Evolutionary conservation across 2,113 vertebrate species (phyloP).

Genomic region (Gallinago jamesoni): DNA sequence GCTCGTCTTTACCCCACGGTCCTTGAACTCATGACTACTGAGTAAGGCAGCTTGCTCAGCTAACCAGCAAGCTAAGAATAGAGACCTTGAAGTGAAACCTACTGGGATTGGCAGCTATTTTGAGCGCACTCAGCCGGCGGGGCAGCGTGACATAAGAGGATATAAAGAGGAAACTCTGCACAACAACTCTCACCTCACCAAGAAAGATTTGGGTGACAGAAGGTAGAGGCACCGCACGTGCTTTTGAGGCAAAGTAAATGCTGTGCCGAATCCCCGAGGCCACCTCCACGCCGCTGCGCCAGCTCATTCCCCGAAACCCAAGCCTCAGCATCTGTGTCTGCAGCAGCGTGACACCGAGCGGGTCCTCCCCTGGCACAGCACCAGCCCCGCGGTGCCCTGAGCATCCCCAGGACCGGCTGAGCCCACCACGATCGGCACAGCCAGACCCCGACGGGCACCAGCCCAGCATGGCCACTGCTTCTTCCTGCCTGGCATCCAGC

Average conservation of each 20-base stretch:
- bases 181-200: constrained; percentile 56
- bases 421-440: accelerated
- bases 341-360: accelerated
- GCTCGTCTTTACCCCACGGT: neutral
- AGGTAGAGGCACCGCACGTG: neutral
- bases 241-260: neutral
- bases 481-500: accelerated
- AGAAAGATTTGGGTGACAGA: neutral
- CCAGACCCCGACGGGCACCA: neutral
- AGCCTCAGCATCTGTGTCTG: accelerated
- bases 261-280: accelerated
- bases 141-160: constrained; percentile 65
- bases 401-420: neutral
- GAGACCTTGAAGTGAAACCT: constrained; percentile 64
- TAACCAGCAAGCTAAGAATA: constrained; percentile 64
- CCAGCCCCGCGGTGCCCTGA: accelerated
- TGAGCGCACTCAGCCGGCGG: neutral
- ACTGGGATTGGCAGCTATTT: constrained; percentile 67
- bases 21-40: constrained; percentile 48
- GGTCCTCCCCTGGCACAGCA: neutral
- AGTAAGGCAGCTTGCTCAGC: constrained; percentile 24
- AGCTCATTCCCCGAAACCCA: neutral
- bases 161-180: constrained; percentile 57
- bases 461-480: accelerated
- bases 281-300: neutral